A percentile compares a stretch with the other conserved stretches of the same genome.
phyloP scores from a whole-genome alignment of 2,888 invertebrate species.

The Sarcophaga variegata region DNA sequence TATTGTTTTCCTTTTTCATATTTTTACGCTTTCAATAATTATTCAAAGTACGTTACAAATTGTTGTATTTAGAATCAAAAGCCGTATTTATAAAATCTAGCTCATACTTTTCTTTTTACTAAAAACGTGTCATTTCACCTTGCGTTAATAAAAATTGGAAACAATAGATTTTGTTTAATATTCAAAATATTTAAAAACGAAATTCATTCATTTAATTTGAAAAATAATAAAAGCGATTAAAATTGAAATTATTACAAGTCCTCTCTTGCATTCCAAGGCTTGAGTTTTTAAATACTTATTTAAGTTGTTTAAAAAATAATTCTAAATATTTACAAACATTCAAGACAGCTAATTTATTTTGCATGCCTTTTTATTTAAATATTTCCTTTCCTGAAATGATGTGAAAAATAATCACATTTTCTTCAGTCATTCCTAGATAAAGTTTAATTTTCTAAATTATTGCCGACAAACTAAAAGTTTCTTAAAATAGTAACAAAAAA shows the following conservation, averaged over 20 bases:
- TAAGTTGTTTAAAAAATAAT: conserved; percentile 24
- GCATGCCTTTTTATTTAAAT: neutral
- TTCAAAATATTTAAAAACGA: too few species aligned
- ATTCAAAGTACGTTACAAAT: neutral
- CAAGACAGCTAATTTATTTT: conserved; percentile 1
- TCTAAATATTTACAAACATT: conserved; percentile 51
- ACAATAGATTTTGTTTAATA: neutral
- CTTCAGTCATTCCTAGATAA: neutral
- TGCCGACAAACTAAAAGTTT: neutral
- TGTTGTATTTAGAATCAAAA: neutral
- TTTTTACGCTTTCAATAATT: neutral
- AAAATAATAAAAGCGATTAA: neutral
- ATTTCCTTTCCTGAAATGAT: neutral
- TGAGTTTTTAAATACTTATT: neutral
- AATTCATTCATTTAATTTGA: too few species aligned
- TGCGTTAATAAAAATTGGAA: neutral
- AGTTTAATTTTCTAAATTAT: too few species aligned
- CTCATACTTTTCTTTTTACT: neutral
- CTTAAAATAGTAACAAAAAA: too few species aligned
- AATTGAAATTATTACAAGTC: neutral
- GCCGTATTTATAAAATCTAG: neutral
- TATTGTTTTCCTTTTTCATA: too few species aligned
- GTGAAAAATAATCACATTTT: conserved; percentile 19
- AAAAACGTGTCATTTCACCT: neutral
- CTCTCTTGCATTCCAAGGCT: too few species aligned